These are phyloP conservation scores for Cherax destructor DNA, from an alignment of 1,140 invertebrate species.

Conservation along the genomic window DNA sequence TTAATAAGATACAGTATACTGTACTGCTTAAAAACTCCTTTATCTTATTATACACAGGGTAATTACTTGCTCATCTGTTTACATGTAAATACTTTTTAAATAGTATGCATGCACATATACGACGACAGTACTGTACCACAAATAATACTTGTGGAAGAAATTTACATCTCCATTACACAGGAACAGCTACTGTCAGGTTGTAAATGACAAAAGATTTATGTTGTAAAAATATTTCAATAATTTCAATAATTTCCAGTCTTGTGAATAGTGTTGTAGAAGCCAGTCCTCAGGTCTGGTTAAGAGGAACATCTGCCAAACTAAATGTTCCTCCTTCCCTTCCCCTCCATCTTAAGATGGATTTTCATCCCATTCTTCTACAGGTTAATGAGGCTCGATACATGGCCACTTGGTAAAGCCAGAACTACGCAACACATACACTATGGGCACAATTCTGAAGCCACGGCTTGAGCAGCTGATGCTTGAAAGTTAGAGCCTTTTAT, in stretches of 20 bases:
- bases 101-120: constrained; percentile 52
- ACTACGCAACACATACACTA: constrained; percentile 62
- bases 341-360: neutral
- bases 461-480: constrained; percentile 36
- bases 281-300: constrained; percentile 51
- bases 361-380: constrained; percentile 23
- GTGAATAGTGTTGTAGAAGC: constrained; percentile 25
- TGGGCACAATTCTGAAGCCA: constrained; percentile 52
- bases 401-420: constrained; percentile 48
- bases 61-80: constrained; percentile 55
- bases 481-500: constrained; percentile 17
- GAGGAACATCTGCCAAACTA: constrained; percentile 63
- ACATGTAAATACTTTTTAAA: constrained; percentile 60
- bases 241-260: constrained; percentile 42
- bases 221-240: neutral
- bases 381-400: constrained; percentile 32
- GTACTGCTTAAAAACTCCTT: constrained; percentile 61
- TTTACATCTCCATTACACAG: constrained; percentile 21
- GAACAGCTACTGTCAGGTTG: constrained; percentile 35
- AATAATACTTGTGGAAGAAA: constrained; percentile 27
- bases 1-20: constrained; percentile 46
- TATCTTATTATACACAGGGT: constrained; percentile 61
- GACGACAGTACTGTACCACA: constrained; percentile 29
- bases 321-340: constrained; percentile 41
- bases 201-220: constrained; percentile 8